Percentiles rank a stretch among this genome's conserved stretches.
Evolutionary conservation across 2,113 vertebrate genomes (phyloP).

Genomic region (Oncorhynchus tshawytscha): DNA sequence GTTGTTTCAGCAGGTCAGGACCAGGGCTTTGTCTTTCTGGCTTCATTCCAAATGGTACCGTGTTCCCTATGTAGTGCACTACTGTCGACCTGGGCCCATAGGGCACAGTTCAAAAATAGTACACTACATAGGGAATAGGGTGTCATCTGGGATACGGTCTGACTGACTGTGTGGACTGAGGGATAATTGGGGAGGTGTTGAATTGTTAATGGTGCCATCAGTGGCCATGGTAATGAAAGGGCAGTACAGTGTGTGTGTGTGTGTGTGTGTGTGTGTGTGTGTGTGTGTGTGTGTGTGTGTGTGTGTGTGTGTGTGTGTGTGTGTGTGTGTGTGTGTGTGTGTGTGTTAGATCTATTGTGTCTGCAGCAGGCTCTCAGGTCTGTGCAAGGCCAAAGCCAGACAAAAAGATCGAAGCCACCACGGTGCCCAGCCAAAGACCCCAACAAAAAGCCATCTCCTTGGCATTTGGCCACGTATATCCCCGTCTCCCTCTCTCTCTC

Average conservation of each 20-base stretch:
- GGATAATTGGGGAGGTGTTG: slow-evolving; percentile 74
- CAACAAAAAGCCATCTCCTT: slow-evolving; percentile 69
- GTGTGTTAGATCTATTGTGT: slow-evolving; percentile 68
- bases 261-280: not conserved
- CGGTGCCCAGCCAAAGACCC: slow-evolving; percentile 65
- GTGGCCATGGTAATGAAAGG: slow-evolving; percentile 79
- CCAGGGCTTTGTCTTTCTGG: slow-evolving; percentile 69
- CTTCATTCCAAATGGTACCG: too few relatives aligned
- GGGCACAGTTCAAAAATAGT: too few relatives aligned
- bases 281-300: slow-evolving; percentile 1
- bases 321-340: slow-evolving; percentile 3
- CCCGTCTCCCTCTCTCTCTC: not conserved
- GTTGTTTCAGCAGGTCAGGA: slow-evolving; percentile 71
- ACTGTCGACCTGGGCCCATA: too few relatives aligned
- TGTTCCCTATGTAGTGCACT: too few relatives aligned
- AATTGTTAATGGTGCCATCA: slow-evolving; percentile 77
- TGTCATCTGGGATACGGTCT: too few relatives aligned
- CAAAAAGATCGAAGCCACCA: slow-evolving; percentile 69
- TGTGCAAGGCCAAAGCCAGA: slow-evolving; percentile 69
- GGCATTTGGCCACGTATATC: slow-evolving; percentile 63
- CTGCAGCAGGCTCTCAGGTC: slow-evolving; percentile 61
- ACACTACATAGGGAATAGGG: too few relatives aligned
- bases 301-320: not conserved
- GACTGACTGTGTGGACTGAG: slow-evolving; percentile 60
- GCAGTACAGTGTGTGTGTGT: slow-evolving; percentile 16